Percentiles rank a stretch among this genome's conserved stretches.
phyloP scores from a whole-genome alignment of 2,797 vertebrate species.

The Delichon dasypus region DNA sequence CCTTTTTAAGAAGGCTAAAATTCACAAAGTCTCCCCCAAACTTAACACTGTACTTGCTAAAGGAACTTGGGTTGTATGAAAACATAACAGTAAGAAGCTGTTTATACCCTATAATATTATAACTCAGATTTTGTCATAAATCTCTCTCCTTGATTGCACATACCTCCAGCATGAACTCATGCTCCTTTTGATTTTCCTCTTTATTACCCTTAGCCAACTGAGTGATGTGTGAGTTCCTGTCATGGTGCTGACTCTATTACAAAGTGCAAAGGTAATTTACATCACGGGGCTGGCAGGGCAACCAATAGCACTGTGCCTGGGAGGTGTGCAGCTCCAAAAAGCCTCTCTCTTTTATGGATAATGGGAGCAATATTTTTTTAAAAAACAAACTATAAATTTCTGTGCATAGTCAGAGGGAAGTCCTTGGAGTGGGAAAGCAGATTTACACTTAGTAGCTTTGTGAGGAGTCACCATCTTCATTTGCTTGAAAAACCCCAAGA shows the following conservation, averaged over 20 bases:
- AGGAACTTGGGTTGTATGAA: slow-evolving; percentile 42
- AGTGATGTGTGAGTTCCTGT: slow-evolving; percentile 78
- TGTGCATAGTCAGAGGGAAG: neutral
- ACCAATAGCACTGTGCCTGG: slow-evolving; percentile 14
- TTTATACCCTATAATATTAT: slow-evolving; percentile 76
- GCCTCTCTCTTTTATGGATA: slow-evolving; percentile 46
- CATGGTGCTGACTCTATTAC: slow-evolving; percentile 77
- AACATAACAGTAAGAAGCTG: slow-evolving; percentile 69
- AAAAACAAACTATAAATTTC: slow-evolving; percentile 59
- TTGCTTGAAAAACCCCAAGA: neutral
- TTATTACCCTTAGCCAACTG: slow-evolving; percentile 75
- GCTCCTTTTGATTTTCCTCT: slow-evolving; percentile 71
- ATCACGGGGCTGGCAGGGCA: slow-evolving; percentile 21
- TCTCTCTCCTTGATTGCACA: slow-evolving; percentile 67
- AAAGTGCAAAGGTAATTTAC: slow-evolving; percentile 77
- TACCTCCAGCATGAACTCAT: slow-evolving; percentile 68
- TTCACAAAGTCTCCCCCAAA: slow-evolving; percentile 45
- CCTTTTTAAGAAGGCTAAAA: slow-evolving; percentile 38
- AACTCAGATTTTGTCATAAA: slow-evolving; percentile 72
- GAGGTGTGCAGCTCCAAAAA: slow-evolving; percentile 42
- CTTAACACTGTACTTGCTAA: slow-evolving; percentile 57
- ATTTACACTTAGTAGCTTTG: neutral
- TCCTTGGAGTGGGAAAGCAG: neutral
- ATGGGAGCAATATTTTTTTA: slow-evolving; percentile 17
- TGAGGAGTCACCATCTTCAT: slow-evolving; percentile 39